Evolutionary conservation across 2,888 invertebrate species (phyloP), one percentile per base, ranked within the genome.

Genomic region (Aspidiotus destructor): DNA sequence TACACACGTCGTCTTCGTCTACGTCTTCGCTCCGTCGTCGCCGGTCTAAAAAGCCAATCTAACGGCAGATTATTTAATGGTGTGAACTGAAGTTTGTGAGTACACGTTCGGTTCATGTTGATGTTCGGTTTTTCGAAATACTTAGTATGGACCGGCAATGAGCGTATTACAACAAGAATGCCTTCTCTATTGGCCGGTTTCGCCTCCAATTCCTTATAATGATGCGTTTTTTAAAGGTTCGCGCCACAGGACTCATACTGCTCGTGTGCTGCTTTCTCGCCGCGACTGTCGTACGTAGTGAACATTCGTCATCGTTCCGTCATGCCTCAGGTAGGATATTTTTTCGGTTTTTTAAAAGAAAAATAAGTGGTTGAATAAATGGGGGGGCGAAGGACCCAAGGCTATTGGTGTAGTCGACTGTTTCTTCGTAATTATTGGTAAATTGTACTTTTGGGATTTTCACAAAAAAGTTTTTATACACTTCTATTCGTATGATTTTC

Each of bases 151-250:
- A 57, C 57, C 58, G 58, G 58, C 65, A 58, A 65, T 65, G 65
- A 65, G 65, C 44, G 57, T 65, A 65, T 65, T 65, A 65, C 65
- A 28, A 28, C 57, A 58, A 57, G 58, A 58, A 65, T 65, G 65
- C 58, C 44, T 65, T 57, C 65, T 58, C 58, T 17, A 44, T 65
- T 65, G 65, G 57, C 58, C 58, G 55, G 48, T 42, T 42, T 65
- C 65, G 65, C 65, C 2, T 58, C 13, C 58, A 65, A 65, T 65
- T 65, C 58, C 55, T 65, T 58, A 58, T 57, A 65, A 65, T 65
- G 65, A 60, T 65, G 42, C 58, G 65, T 65, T 65, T 58, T 44
- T 41, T 57, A 55, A 42, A 57, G 28, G 65, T 55, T 58, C 65
- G 65, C 40, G 65, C 55, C 65, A 48, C 58, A 41, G 48, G 58